Conservation (phyloP, 2,797 vertebrate species). For the Rallus crepitans region DNA sequence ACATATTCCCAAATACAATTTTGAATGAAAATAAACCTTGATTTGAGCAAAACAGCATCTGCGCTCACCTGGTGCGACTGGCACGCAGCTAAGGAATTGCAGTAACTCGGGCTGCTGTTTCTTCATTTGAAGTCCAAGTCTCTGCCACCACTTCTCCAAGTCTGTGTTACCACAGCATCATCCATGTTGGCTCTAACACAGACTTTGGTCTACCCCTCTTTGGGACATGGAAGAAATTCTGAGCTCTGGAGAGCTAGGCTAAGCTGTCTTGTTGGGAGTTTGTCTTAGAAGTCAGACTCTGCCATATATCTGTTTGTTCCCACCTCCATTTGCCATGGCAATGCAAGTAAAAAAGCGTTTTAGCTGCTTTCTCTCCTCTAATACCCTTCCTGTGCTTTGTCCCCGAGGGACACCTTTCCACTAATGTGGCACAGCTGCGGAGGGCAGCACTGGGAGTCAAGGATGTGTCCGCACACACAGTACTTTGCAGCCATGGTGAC, state of each 20-base stretch:
- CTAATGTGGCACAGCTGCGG: fast-evolving
- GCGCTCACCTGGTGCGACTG: fast-evolving
- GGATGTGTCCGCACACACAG: fast-evolving
- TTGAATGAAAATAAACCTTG: background rate
- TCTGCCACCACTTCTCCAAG: background rate
- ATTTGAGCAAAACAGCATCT: background rate
- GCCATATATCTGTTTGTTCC: background rate
- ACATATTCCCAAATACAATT: background rate
- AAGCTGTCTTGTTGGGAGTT: background rate
- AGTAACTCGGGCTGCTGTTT: background rate
- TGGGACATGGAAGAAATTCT: background rate
- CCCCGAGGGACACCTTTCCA: background rate
- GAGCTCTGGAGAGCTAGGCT: background rate
- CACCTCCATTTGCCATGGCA: background rate
- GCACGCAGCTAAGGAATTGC: background rate
- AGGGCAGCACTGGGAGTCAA: background rate
- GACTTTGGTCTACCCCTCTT: background rate
- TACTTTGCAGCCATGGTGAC: background rate
- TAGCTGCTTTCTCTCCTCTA: background rate
- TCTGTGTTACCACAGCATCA: background rate
- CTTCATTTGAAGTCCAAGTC: background rate
- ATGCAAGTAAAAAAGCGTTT: background rate
- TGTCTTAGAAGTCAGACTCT: background rate
- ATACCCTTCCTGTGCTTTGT: background rate
- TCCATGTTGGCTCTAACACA: background rate